Evolutionary conservation across 2,888 invertebrate genomes (phyloP), one percentile per base, ranked within the genome.

Genomic region (Dexiosoma caninum): DNA sequence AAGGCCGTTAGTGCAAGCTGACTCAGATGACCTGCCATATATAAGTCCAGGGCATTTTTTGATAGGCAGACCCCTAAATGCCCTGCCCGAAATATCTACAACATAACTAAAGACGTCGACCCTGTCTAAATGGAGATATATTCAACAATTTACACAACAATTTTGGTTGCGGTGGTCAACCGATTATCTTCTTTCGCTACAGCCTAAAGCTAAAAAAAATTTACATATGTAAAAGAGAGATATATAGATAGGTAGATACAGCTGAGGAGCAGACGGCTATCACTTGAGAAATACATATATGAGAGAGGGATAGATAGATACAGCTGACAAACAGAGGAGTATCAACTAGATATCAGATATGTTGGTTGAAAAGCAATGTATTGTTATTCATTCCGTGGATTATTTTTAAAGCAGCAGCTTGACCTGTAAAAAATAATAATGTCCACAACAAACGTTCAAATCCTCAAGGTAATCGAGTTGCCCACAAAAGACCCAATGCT

Each of bases 11-110:
- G 46, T 64, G 0, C 53, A 74, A 55, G 23, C 62, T 3, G 74
- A 74, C 16, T 42, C 62, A 12, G 53, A 72, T 21, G 53, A 53
- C 30, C 12, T 62, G 5, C 72, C 60, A 1, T 59, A 55, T 14
- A 16, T 71, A 2, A 71, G 30, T 9, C 71, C 60, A 16, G 60
- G 60, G 0, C 37, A 71, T 19, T 64, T 72, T 16, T 27, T 62
- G 12, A 53, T 72, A 6, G 42, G 72, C 10, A 32, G 44, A 64
- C 42, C 71, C 0, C 37, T 71, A 10, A 59, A 71, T 8, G 23
- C 71, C 6, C 10, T 60, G 30, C 27, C 27, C 2, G 44, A 60
- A 7, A 10, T 14, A 7, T 12, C 42, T 30, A 12, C 30, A 0
- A 60, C 16, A 0, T 30, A 27, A 6, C 32, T 62, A 2, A 62